Base-by-base conservation (phyloP, 1,140 invertebrate genomes). In the Halesus radiatus region DNA sequence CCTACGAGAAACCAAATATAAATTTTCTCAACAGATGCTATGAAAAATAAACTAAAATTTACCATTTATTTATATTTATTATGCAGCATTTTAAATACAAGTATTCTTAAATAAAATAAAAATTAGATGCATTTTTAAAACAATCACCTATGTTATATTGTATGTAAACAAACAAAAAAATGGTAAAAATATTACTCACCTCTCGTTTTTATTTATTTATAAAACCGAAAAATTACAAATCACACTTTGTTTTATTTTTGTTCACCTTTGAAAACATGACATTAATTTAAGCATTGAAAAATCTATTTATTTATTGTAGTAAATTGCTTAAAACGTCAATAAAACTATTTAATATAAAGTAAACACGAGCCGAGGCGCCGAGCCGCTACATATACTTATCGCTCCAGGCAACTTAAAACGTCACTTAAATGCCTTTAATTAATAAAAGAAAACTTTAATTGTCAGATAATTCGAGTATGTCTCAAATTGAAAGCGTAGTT, bases 231-330 rank as follows among this genome's bases (percentile, higher is more conserved):
- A 13, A 7, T 75, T 15, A 60, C 15, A 18, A 75, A 75, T 60
- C 72, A 75, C 72, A 75, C 53, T 23, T 50, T 18, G 22, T 20
- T 32, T 52, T 72, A 72, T 54, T 50, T 20, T 45, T 13, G 23
- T 18, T 16, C 10, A 5, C 62, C 22, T 22, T 66, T 3, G 26
- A 72, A 72, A 18, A 26, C 68, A 72, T 72, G 10, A 45, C 66
- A 70, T 13, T 18, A 60, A 60, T 66, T 66, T n/a, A 66, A 29
- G 15, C 29, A 26, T 15, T 66, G 26, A 1, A 66, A 26, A 1
- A 66, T 3, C 16, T 66, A 29, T 66, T 66, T 32, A 26, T 32
- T 66, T 3, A 26, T 16, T 45, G 1, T 13, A 6, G 1, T 45
- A 45, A 45, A 13, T 45, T 13, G 7, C 1, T 8, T 45, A 10